Conservation (phyloP, 2,888 invertebrate genomes). For the Leptura quadrifasciata region DNA sequence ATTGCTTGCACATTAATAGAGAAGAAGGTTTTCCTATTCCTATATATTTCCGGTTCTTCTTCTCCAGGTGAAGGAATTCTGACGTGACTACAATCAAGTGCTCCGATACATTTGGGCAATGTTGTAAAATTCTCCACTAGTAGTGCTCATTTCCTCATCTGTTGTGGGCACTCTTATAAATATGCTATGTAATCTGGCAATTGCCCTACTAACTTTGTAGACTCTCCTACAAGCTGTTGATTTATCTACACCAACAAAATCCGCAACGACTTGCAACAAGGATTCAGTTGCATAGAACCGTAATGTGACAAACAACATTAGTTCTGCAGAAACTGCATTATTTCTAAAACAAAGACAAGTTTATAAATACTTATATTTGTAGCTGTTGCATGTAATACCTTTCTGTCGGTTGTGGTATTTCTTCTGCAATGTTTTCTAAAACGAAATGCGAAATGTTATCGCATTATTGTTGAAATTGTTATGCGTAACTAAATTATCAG, state of each 20-base stretch:
- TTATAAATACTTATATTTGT: background rate
- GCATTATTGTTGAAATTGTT: too few species aligned
- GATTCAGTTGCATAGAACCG: slow-evolving; percentile 6
- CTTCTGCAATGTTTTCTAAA: too few species aligned
- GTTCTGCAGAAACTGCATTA: slow-evolving; percentile 1
- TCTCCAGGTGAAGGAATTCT: slow-evolving; percentile 34
- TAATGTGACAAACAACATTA: background rate
- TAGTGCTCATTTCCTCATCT: slow-evolving; percentile 14
- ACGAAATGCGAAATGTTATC: too few species aligned
- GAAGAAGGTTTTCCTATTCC: slow-evolving; percentile 37
- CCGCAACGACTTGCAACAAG: background rate
- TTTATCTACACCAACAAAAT: background rate
- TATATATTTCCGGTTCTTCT: slow-evolving; percentile 8
- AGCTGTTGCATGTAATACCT: background rate
- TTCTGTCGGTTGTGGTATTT: too few species aligned
- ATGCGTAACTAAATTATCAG: too few species aligned
- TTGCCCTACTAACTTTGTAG: slow-evolving; percentile 23
- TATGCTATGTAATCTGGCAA: slow-evolving; percentile 8
- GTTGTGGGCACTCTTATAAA: slow-evolving; percentile 35
- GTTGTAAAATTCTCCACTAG: slow-evolving; percentile 24
- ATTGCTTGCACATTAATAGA: slow-evolving; percentile 54
- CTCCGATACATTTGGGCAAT: slow-evolving; percentile 29
- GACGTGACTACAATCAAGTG: slow-evolving; percentile 35
- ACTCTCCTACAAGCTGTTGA: slow-evolving; percentile 25
- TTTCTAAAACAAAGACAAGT: background rate